Evolutionary conservation across 2,113 vertebrate species (phyloP).

Genomic region (Oryzias javanicus): DNA sequence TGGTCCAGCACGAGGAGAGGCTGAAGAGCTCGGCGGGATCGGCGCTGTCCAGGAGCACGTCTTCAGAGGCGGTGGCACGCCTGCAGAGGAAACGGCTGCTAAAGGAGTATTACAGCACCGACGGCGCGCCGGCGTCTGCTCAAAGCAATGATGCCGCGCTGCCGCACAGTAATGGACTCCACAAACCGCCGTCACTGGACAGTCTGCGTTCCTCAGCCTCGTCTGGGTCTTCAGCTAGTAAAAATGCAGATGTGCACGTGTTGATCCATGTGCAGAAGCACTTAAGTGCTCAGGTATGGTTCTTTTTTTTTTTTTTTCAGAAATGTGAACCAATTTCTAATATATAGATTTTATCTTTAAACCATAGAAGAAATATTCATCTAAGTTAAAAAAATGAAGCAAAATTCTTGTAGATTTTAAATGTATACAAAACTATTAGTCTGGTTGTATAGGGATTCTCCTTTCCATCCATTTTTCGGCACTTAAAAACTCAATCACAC

Average conservation of each 20-base stretch:
- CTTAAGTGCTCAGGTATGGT: constrained; percentile 86
- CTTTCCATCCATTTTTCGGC: no score
- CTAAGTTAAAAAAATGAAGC: no score
- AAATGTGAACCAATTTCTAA: no score
- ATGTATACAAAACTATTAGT: no score
- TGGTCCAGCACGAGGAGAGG: constrained; percentile 81
- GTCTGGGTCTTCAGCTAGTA: constrained; percentile 30
- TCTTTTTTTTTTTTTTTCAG: neutral
- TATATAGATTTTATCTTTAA: no score
- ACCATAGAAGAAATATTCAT: no score
- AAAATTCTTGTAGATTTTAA: no score
- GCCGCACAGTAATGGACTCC: constrained; percentile 74
- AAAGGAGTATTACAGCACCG: constrained; percentile 89
- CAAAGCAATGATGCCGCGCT: constrained; percentile 10
- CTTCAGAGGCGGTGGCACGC: constrained; percentile 81
- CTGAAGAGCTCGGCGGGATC: constrained; percentile 52
- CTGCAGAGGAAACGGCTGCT: constrained; percentile 88
- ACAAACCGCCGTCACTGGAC: constrained; percentile 74
- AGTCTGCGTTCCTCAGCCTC: constrained; percentile 56
- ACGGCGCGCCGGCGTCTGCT: constrained; percentile 52
- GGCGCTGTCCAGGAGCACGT: constrained; percentile 81
- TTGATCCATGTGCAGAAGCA: constrained; percentile 89
- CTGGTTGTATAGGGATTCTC: no score
- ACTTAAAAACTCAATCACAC: no score
- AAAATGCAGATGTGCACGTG: constrained; percentile 85